Conservation (phyloP, 35 echinoderm and acorn worm genomes). For the Heliocidaris tuberculata region DNA sequence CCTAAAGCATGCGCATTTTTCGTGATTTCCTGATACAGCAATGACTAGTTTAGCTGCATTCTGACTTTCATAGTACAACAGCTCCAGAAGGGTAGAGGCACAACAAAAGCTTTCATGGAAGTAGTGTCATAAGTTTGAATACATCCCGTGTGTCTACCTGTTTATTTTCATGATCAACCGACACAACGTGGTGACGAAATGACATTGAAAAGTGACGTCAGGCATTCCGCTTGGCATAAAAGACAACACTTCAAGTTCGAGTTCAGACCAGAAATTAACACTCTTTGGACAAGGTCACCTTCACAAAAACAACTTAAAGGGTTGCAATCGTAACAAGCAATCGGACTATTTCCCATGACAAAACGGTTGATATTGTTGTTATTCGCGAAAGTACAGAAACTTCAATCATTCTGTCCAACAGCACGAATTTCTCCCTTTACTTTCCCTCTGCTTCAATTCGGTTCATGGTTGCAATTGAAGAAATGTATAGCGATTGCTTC, state of each 20-base stretch:
- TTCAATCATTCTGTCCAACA: background rate
- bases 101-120: background rate
- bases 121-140: background rate
- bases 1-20: too few species aligned
- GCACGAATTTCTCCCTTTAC: background rate
- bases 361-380: background rate
- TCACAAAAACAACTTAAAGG: background rate
- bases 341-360: slow-evolving; percentile 14
- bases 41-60: background rate
- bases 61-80: background rate
- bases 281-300: slow-evolving; percentile 1
- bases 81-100: background rate
- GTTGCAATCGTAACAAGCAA: background rate
- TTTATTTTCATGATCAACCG: background rate
- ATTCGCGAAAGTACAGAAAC: background rate
- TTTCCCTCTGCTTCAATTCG: background rate
- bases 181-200: background rate
- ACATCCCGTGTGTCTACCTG: background rate
- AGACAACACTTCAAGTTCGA: slow-evolving; percentile 10
- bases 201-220: slow-evolving; percentile 16
- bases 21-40: too few species aligned
- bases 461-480: background rate
- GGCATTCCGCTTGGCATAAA: background rate
- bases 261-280: background rate
- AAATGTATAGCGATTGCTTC: background rate